A percentile compares a stretch with the other conserved stretches of the same genome.
These are phyloP conservation scores for Chromoteleia sp. DNA, from an alignment of 2,888 invertebrate genomes.

Conservation along the genomic window DNA sequence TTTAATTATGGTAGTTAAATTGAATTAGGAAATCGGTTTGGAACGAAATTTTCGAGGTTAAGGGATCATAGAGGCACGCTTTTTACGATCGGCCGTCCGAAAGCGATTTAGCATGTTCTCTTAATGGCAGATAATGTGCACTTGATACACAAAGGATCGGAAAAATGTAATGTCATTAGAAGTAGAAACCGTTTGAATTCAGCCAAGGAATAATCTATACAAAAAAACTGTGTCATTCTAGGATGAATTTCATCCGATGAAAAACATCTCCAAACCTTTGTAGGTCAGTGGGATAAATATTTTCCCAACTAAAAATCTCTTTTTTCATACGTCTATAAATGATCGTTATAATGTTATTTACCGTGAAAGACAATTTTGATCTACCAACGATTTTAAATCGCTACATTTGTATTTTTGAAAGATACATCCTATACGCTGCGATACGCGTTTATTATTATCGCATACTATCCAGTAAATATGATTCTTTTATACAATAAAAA, in stretches of 20 bases:
- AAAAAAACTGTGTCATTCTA: conserved; percentile 27
- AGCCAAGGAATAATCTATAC: background rate
- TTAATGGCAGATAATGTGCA: too few relatives aligned
- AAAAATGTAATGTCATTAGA: conserved; percentile 16
- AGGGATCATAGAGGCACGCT: background rate
- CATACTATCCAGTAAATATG: too few relatives aligned
- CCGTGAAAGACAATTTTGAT: too few relatives aligned
- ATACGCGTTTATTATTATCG: too few relatives aligned
- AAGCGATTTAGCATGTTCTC: background rate
- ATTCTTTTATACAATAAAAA: too few relatives aligned
- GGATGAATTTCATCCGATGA: conserved; percentile 34
- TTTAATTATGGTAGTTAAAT: conserved; percentile 15
- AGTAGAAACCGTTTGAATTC: conserved; percentile 10
- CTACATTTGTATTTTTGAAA: too few relatives aligned
- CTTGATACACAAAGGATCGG: background rate
- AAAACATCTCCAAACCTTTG: conserved; percentile 38
- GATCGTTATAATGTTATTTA: too few relatives aligned
- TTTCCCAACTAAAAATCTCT: conserved; percentile 32
- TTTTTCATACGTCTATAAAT: too few relatives aligned
- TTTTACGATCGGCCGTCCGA: conserved; percentile 11
- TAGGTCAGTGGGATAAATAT: conserved; percentile 48
- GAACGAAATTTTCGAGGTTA: background rate
- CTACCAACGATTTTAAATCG: too few relatives aligned
- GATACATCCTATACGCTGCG: too few relatives aligned
- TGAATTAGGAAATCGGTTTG: conserved; percentile 3